Evolutionary conservation across 2,888 invertebrate species (phyloP).

Genomic region (Drosophila falleni): DNA sequence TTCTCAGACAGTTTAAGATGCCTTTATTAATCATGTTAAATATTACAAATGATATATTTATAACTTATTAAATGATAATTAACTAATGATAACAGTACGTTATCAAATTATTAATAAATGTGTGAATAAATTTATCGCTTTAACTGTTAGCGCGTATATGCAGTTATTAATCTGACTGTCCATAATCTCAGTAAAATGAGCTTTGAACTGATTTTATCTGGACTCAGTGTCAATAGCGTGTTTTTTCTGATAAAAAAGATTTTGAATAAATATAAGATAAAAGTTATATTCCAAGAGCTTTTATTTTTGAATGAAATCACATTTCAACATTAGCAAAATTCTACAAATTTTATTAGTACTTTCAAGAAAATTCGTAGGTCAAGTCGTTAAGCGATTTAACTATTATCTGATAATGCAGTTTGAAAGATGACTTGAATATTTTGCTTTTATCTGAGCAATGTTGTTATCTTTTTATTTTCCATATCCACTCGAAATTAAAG

Average conservation of each 20-base stretch:
- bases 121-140: background rate
- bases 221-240: constrained; percentile 3
- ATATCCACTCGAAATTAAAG: constrained; percentile 2
- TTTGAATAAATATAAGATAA: no score
- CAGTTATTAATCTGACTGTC: constrained; percentile 23
- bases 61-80: no score
- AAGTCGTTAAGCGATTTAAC: background rate
- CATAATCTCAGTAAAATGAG: constrained; percentile 9
- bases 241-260: constrained; percentile 8
- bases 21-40: no score
- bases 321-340: background rate
- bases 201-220: constrained; percentile 26
- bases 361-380: background rate
- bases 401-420: constrained; percentile 5
- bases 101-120: no score
- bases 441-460: constrained; percentile 1
- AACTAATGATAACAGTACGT: no score
- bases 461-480: background rate
- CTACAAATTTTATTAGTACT: background rate
- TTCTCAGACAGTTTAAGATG: background rate
- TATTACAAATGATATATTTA: no score
- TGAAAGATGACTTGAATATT: background rate
- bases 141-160: background rate
- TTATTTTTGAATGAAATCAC: background rate
- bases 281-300: background rate